Evolutionary conservation across 2,888 invertebrate genomes (phyloP), one percentile per base, ranked within the genome.

Genomic region (Charanyca ferruginea): DNA sequence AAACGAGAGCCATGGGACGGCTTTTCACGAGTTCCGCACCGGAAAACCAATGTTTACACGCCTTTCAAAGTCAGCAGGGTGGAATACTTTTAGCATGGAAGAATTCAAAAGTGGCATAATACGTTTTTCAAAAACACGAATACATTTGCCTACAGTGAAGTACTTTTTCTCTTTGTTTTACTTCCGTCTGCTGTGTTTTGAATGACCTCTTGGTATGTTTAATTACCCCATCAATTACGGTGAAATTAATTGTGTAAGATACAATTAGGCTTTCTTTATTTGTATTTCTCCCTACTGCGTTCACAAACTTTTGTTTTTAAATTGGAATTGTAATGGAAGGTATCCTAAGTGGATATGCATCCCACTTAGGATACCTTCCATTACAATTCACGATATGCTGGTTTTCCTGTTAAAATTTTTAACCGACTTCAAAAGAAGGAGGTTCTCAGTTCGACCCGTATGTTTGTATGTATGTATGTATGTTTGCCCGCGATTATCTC

Each of bases 41-140:
- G 51, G 42, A 80, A 66, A 63, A 53, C 60, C 48, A 67, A 60
- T 64, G 65, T 61, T 80, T 63, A 68, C 63, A 53, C 48, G 45
- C 47, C 45, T 80, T 77, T 64, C 54, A 68, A 35, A 73, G 11
- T 38, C 52, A 58, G 20, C 49, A 20, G 72, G 11, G 57, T 64
- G 49, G 38, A 67, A 53, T 53, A 52, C 48, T 47, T 60, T 62
- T 53, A 48, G 32, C 7, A 18, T 16, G 7, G 25, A 28, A 47
- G 7, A 16, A 44, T 49, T 57, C 7, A 20, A 41, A 54, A 32
- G n/a, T 20, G 11, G 9, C 11, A 49, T 62, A 38, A 54, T 11
- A 41, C 16, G 20, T 41, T 47, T 65, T 69, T 45, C 38, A 22
- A 16, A 25, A 52, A 63, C 38, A 20, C 16, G 22, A 28, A 44